Percentiles rank a stretch among this genome's conserved stretches.
phyloP scores from a whole-genome alignment of 2,797 vertebrate species.

The Danio jaintianensis region DNA sequence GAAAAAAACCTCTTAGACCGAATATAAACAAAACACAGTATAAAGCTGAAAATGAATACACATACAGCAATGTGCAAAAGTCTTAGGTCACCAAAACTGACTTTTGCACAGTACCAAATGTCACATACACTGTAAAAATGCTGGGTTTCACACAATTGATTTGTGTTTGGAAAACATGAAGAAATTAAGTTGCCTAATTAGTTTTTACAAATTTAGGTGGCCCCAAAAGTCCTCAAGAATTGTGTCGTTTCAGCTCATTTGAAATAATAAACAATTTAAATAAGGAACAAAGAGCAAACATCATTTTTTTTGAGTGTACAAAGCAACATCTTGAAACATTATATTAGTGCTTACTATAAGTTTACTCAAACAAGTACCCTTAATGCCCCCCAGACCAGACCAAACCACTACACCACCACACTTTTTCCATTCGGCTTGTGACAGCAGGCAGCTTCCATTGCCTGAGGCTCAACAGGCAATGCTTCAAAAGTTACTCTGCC shows the following conservation, averaged over 20 bases:
- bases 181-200: no score
- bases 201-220: no score
- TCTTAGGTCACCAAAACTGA: no score
- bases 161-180: no score
- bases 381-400: slow-evolving; percentile 27
- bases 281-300: no score
- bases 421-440: slow-evolving; percentile 70
- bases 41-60: slow-evolving; percentile 61
- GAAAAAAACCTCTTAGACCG: slow-evolving; percentile 8
- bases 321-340: background rate
- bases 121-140: no score
- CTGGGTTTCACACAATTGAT: no score
- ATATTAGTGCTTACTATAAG: slow-evolving; percentile 23
- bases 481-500: slow-evolving; percentile 29
- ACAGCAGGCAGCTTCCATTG: slow-evolving; percentile 74
- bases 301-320: no score
- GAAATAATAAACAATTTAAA: no score
- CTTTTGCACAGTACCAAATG: no score
- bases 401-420: slow-evolving; percentile 40
- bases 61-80: background rate
- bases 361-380: slow-evolving; percentile 33
- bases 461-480: slow-evolving; percentile 64
- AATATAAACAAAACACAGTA: slow-evolving; percentile 50
- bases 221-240: no score
- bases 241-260: no score